Evolutionary conservation across 2,888 invertebrate species (phyloP).

Genomic region (Ecdyonurus torrentis): DNA sequence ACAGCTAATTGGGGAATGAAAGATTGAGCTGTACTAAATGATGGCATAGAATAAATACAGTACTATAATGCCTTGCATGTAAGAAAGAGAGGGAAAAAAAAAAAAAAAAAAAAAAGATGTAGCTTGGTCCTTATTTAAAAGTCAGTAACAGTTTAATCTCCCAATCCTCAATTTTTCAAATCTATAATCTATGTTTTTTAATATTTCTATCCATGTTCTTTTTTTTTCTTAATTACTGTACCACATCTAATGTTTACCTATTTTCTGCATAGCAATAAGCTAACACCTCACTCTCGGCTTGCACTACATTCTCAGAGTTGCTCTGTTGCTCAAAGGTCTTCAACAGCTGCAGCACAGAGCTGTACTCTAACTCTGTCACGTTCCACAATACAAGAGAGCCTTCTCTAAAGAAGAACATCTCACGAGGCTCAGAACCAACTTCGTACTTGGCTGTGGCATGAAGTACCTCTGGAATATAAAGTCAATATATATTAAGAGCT

Average conservation of each 20-base stretch:
- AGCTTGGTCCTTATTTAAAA: constrained; percentile 6
- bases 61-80: no score
- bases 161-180: not conserved
- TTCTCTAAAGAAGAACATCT: constrained; percentile 81
- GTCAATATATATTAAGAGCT: no score
- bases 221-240: not conserved
- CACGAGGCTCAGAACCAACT: constrained; percentile 53
- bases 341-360: constrained; percentile 58
- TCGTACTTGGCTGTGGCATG: constrained; percentile 74
- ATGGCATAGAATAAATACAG: no score
- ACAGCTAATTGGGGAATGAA: no score
- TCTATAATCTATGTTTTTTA: no score
- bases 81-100: no score
- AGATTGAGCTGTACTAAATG: no score
- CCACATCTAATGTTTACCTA: constrained; percentile 23
- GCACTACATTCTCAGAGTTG: constrained; percentile 48
- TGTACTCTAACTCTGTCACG: constrained; percentile 59
- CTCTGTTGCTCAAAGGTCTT: constrained; percentile 48
- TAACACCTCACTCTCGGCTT: constrained; percentile 70
- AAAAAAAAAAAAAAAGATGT: constrained; percentile 2
- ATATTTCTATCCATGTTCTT: no score
- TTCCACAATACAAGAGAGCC: constrained; percentile 89
- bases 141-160: constrained; percentile 4
- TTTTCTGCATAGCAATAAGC: constrained; percentile 49
- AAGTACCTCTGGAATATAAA: constrained; percentile 44